phyloP scores from a whole-genome alignment of 2,113 vertebrate species.

The Mola mola region DNA sequence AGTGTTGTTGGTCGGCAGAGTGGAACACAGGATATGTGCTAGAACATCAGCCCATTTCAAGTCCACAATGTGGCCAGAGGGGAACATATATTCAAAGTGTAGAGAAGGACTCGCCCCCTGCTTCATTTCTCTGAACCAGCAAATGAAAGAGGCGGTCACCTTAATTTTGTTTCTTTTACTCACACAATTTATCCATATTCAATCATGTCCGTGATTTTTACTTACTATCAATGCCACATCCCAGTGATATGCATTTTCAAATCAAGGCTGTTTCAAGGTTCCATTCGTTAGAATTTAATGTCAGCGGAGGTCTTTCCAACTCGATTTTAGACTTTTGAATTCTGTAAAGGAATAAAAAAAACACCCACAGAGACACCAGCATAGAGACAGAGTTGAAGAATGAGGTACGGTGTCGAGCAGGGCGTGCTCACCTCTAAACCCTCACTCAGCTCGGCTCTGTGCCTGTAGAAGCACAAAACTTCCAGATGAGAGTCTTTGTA shows the following conservation, averaged over 20 bases:
- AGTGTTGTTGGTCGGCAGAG: slow-evolving; percentile 36
- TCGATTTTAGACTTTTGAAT: slow-evolving; percentile 1
- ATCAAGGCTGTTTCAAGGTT: neutral
- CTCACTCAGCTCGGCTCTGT: slow-evolving; percentile 35
- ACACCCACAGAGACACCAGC: neutral
- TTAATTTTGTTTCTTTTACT: slow-evolving; percentile 14
- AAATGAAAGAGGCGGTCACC: slow-evolving; percentile 40
- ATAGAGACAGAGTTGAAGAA: slow-evolving; percentile 7
- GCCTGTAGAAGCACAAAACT: slow-evolving; percentile 58
- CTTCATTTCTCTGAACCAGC: slow-evolving; percentile 33
- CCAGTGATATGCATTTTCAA: neutral
- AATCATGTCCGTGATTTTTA: neutral
- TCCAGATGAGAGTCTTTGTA: slow-evolving; percentile 45
- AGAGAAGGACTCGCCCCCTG: slow-evolving; percentile 10
- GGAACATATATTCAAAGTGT: slow-evolving; percentile 48
- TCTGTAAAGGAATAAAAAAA: neutral
- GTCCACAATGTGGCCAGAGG: slow-evolving; percentile 41
- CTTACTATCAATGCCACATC: no score
- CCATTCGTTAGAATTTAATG: no score
- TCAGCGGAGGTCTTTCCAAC: slow-evolving; percentile 7
- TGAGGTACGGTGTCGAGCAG: slow-evolving; percentile 22
- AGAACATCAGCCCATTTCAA: slow-evolving; percentile 43
- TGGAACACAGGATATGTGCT: slow-evolving; percentile 28
- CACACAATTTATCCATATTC: neutral
- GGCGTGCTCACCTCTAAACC: slow-evolving; percentile 43